A percentile compares a stretch with the other conserved stretches of the same genome.
These are phyloP conservation scores for Amia ocellicauda DNA, from an alignment of 2,113 vertebrate species.

Conservation along the genomic window DNA sequence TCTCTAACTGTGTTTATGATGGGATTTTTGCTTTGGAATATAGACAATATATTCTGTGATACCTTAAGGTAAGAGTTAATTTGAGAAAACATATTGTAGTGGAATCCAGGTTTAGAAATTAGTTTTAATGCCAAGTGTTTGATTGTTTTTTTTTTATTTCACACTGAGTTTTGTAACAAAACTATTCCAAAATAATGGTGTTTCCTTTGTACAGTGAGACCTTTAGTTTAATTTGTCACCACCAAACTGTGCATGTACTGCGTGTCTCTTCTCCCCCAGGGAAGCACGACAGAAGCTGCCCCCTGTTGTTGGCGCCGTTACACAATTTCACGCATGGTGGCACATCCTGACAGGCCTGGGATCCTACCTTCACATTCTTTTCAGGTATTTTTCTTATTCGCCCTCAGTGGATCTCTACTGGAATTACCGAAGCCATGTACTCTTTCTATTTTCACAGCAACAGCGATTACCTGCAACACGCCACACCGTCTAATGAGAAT, in stretches of 20 bases:
- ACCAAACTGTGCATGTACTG: too few relatives aligned
- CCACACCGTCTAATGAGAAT: too few relatives aligned
- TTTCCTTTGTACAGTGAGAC: too few relatives aligned
- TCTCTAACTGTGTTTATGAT: constrained; percentile 87
- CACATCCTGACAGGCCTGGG: constrained; percentile 95
- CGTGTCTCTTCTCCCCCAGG: constrained; percentile 54
- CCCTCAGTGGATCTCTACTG: neutral
- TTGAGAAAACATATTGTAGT: too few relatives aligned
- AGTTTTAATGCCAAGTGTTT: too few relatives aligned
- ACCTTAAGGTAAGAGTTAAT: constrained; percentile 73
- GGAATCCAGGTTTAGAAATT: too few relatives aligned
- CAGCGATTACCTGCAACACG: too few relatives aligned
- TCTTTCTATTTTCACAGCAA: too few relatives aligned
- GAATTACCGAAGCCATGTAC: neutral
- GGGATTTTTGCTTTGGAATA: constrained; percentile 94
- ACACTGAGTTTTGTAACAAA: too few relatives aligned
- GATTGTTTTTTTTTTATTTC: too few relatives aligned
- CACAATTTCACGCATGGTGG: constrained; percentile 98
- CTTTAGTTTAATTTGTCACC: too few relatives aligned
- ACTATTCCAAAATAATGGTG: too few relatives aligned
- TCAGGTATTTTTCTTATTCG: constrained; percentile 71
- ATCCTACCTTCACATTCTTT: constrained; percentile 92
- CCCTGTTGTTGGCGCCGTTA: constrained; percentile 77
- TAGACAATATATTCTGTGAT: constrained; percentile 93
- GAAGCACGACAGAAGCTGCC: constrained; percentile 73